Percentiles rank a stretch among this genome's conserved stretches.
These are phyloP conservation scores for Mormyrus iriodes DNA, from an alignment of 2,113 vertebrate genomes.

Conservation along the genomic window DNA sequence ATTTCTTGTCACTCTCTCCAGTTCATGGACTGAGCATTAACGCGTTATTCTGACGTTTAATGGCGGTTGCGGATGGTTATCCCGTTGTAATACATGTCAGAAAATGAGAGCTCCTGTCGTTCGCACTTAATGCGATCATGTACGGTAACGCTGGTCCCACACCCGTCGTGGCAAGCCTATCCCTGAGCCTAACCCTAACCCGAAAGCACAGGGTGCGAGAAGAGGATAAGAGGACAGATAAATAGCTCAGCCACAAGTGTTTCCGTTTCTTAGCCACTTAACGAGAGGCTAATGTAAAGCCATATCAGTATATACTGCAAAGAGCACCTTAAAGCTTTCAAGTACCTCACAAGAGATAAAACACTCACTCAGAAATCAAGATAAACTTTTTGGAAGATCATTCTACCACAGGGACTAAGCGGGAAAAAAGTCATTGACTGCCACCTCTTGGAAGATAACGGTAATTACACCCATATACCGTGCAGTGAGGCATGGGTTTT, in stretches of 20 bases:
- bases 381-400: neutral
- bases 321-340: neutral
- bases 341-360: neutral
- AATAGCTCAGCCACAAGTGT: neutral
- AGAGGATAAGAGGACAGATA: neutral
- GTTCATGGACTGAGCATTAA: neutral
- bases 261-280: neutral
- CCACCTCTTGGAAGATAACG: neutral
- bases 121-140: neutral
- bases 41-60: neutral
- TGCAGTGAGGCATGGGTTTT: neutral
- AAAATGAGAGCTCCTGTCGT: neutral
- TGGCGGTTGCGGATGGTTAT: neutral
- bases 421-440: neutral
- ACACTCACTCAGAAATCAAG: neutral
- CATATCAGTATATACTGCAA: neutral
- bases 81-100: neutral
- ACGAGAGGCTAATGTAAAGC: neutral
- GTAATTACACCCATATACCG: neutral
- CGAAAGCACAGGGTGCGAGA: neutral
- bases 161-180: neutral
- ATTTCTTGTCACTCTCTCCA: neutral
- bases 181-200: no score
- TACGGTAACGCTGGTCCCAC: no score
- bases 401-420: neutral